Conservation (phyloP, 2,113 vertebrate species). For the Drymodes brunneopygia region DNA sequence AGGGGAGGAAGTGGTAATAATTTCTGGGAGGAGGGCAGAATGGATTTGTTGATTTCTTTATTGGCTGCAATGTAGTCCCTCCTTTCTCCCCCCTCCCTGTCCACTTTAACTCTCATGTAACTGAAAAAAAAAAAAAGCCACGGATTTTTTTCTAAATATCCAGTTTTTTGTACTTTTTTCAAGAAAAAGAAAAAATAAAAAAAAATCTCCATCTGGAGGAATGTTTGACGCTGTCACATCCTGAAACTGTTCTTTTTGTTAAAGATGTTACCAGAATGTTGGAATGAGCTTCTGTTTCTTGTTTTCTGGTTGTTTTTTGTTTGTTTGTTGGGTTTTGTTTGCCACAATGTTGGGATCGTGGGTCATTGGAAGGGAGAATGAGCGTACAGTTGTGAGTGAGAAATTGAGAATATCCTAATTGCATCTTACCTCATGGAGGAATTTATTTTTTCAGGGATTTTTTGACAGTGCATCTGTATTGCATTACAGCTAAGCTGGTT, state of each 20-base stretch:
- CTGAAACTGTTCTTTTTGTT: constrained; percentile 48
- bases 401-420: constrained; percentile 63
- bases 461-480: constrained; percentile 88
- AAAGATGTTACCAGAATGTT: constrained; percentile 59
- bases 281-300: constrained; percentile 62
- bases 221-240: constrained; percentile 65
- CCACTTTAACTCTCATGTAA: constrained; percentile 64
- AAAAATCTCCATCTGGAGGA: constrained; percentile 45
- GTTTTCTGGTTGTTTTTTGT: constrained; percentile 51
- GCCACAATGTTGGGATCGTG: constrained; percentile 54
- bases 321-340: constrained; percentile 49
- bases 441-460: constrained; percentile 91
- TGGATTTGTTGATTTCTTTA: constrained; percentile 46
- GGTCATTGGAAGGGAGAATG: constrained; percentile 57
- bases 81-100: constrained; percentile 59
- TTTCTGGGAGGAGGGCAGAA: constrained; percentile 65
- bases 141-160: constrained; percentile 62
- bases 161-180: constrained; percentile 65
- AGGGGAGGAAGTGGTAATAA: constrained; percentile 65
- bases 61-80: constrained; percentile 67
- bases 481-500: constrained; percentile 85
- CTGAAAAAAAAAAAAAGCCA: constrained; percentile 58
- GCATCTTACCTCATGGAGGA: constrained; percentile 93
- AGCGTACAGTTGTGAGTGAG: constrained; percentile 6
- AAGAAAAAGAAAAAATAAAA: constrained; percentile 41